These are phyloP conservation scores for Trachelus troglodyta DNA, from an alignment of 2,888 invertebrate species.

Conservation along the genomic window DNA sequence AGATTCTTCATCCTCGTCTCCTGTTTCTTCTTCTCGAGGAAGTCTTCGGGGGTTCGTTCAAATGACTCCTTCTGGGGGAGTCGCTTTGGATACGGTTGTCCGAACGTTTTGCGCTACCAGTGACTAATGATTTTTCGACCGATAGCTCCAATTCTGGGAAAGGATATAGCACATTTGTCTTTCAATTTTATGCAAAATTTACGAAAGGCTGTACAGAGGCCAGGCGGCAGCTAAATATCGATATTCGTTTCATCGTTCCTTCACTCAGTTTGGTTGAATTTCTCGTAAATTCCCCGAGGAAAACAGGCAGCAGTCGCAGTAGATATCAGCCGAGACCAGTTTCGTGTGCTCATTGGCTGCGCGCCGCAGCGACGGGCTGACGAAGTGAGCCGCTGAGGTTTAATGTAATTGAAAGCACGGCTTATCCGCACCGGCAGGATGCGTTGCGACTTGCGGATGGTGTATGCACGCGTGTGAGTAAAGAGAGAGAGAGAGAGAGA, in stretches of 20 bases:
- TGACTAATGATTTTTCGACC: too few species aligned
- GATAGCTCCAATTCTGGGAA: constrained; percentile 17
- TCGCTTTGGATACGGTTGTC: too few species aligned
- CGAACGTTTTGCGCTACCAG: too few species aligned
- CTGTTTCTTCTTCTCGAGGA: too few species aligned
- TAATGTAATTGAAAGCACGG: constrained; percentile 43
- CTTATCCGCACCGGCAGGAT: constrained; percentile 26
- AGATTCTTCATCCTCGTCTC: too few species aligned
- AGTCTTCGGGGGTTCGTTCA: too few species aligned
- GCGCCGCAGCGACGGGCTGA: too few species aligned
- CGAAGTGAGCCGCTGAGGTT: constrained; percentile 26
- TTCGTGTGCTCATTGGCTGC: neutral
- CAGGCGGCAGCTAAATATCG: constrained; percentile 24
- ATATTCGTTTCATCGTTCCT: constrained; percentile 31
- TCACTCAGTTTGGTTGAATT: neutral
- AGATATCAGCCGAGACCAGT: constrained; percentile 2
- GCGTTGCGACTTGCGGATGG: too few species aligned
- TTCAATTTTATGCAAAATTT: constrained; percentile 35
- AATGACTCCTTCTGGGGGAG: too few species aligned
- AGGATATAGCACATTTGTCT: constrained; percentile 30
- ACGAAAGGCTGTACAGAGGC: neutral
- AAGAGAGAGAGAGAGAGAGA: too few species aligned
- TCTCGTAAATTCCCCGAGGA: neutral
- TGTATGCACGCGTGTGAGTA: too few species aligned
- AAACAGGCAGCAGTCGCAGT: neutral